Evolutionary conservation across 64 coral and sea anemone genomes (phyloP), one percentile per base, ranked within the genome.

Genomic region (Orbicella faveolata): DNA sequence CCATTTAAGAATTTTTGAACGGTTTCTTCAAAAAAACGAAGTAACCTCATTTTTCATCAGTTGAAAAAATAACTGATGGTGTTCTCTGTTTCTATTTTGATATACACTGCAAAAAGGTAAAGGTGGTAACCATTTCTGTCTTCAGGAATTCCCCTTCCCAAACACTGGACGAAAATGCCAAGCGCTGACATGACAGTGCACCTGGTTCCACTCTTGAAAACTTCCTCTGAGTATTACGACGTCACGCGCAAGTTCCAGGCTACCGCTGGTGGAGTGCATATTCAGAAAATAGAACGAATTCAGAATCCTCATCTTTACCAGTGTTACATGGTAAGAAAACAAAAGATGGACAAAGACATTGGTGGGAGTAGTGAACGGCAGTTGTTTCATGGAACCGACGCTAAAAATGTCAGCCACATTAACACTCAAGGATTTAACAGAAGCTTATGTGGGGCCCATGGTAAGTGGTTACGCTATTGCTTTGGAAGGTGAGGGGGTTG

Each of bases 221-320:
- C 54, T 2, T 75, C 52, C 44, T 7, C 36, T 87, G 78, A 80
- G 55, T 80, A 80, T 16, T 23, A 80, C 62, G 13, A 34, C 17
- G 78, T 80, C 14, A 1, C 6, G 26, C 21, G 26, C 3, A 61
- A 80, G 14, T 16, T 90, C 10, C 41, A 80, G 35, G 21, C 20
- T 6, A 85, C 89, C 14, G 55, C 16, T 20, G 57, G 89, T 5
- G 52, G n/a, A 23, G 34, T 73, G 13, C 12, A 37, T 15, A 44
- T 84, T 63, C 17, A 59, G 26, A 91, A 85, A 48, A 91, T 91
- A 12, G 35, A 91, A 39, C 70, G 89, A 61, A 53, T 91, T 16
- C 89, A 91, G 48, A 85, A 91, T 33, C 89, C 89, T 51, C 80
- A 85, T 76, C 67, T 91, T 6, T 91, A 85, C 21, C 68, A 34